phyloP scores from a whole-genome alignment of 2,888 invertebrate species.

The Cylindroiulus punctatus region DNA sequence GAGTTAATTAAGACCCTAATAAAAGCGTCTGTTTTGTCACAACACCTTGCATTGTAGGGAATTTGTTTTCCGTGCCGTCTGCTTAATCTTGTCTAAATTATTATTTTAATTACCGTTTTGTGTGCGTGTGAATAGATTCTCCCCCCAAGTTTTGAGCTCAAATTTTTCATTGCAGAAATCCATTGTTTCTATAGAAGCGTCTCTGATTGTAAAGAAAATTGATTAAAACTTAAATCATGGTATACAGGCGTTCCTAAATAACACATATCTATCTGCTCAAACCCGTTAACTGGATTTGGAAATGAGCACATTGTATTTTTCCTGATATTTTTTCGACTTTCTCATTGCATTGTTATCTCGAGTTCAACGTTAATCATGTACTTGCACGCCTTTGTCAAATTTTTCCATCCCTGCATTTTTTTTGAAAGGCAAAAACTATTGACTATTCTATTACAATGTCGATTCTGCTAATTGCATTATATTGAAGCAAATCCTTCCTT shows the following conservation, averaged over 20 bases:
- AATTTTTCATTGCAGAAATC: constrained; percentile 3
- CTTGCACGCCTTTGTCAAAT: constrained; percentile 40
- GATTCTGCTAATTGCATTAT: constrained; percentile 1
- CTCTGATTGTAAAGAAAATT: constrained; percentile 43
- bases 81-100: neutral
- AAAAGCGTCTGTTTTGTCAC: neutral
- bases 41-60: neutral
- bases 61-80: neutral
- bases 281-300: constrained; percentile 11
- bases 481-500: neutral
- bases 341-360: constrained; percentile 8
- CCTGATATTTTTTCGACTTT: neutral
- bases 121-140: neutral
- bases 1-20: neutral
- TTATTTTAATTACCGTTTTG: constrained; percentile 23
- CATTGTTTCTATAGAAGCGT: neutral
- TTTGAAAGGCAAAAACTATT: neutral
- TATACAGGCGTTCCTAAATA: neutral
- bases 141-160: neutral
- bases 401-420: neutral
- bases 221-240: constrained; percentile 35
- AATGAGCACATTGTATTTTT: constrained; percentile 24
- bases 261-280: neutral
- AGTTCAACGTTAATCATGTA: constrained; percentile 45
- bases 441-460: neutral